phyloP scores from a whole-genome alignment of 2,888 invertebrate species.

The Brachynemurus nebulosus region DNA sequence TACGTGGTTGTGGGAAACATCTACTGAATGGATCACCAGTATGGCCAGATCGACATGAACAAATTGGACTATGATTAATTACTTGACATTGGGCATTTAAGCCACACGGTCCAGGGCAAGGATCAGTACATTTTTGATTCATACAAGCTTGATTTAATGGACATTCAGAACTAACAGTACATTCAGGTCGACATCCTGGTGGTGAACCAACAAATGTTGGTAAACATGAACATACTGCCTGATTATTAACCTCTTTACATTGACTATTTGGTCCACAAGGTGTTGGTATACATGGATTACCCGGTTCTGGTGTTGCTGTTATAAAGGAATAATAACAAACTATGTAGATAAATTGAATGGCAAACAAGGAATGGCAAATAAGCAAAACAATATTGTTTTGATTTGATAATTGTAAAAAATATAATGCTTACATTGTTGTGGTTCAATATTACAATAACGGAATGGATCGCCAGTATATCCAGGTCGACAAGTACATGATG shows the following conservation, averaged over 20 bases:
- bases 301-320: slow-evolving; percentile 21
- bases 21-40: slow-evolving; percentile 53
- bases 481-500: slow-evolving; percentile 49
- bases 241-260: slow-evolving; percentile 37
- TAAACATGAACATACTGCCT: slow-evolving; percentile 42
- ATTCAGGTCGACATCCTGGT: slow-evolving; percentile 43
- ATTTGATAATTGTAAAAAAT: slow-evolving; percentile 5
- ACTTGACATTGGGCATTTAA: slow-evolving; percentile 39
- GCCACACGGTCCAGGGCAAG: slow-evolving; percentile 43
- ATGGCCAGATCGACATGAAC: slow-evolving; percentile 36
- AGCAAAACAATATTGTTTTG: no score
- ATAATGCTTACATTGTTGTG: slow-evolving; percentile 34
- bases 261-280: slow-evolving; percentile 42
- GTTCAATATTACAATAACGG: slow-evolving; percentile 38
- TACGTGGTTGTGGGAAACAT: slow-evolving; percentile 43
- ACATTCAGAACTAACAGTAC: slow-evolving; percentile 43
- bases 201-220: slow-evolving; percentile 41
- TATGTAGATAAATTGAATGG: no score
- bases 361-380: no score
- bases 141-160: slow-evolving; percentile 39
- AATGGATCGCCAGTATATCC: slow-evolving; percentile 69
- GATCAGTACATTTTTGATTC: slow-evolving; percentile 45
- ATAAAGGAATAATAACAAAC: no score
- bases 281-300: slow-evolving; percentile 38
- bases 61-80: slow-evolving; percentile 43